Base-by-base conservation (phyloP, 2,113 vertebrate genomes). In the Gallinago jamesoni region DNA sequence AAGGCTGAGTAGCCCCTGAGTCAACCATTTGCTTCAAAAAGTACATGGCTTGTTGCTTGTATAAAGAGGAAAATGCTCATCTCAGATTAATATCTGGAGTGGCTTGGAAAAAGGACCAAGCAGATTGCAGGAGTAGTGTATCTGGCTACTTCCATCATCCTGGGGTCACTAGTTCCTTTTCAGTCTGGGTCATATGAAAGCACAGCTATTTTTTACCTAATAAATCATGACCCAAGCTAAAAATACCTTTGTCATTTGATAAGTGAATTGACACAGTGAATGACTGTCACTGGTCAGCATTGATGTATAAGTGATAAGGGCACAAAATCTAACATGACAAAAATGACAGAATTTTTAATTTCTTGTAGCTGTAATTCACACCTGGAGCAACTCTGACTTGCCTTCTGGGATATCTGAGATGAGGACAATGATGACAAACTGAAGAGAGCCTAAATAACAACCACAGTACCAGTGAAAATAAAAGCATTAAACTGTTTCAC, bases 261-360 rank as follows among this genome's bases (percentile, higher is more conserved):
- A 83, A 70, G 48, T 45, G 27, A 81, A 78, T 83, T 84, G 77
- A 60, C 56, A 93, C 63, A 79, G 23, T 69, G 50, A 70, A 79
- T 84, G 59, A 60, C 15, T 92, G 56, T 87, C 90, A 84, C 41
- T 55, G 82, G 43, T 67, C 90, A 91, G 41, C 52, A 75, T 41
- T 87, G 75, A 73, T 78, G 75, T 83, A 33, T 60, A 93, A 97
- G 27, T 47, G 28, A 63, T 56, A 52, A 94, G 56, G 52, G 37
- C 33, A 72, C 53, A 96, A 91, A 95, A 43, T 19, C 56, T 85
- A 81, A 52, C 19, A 25, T 18, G 60, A 88, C 59, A 59, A 87
- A 91, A 95, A 80, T 52, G 28, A 55, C 48, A 76, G 67, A 10
- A 48, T 81, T 96, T 94, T 94, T 95, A 91, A 77, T 94, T 95